Base-by-base conservation (phyloP, 2,113 vertebrate species). In the Eclectus roratus region DNA sequence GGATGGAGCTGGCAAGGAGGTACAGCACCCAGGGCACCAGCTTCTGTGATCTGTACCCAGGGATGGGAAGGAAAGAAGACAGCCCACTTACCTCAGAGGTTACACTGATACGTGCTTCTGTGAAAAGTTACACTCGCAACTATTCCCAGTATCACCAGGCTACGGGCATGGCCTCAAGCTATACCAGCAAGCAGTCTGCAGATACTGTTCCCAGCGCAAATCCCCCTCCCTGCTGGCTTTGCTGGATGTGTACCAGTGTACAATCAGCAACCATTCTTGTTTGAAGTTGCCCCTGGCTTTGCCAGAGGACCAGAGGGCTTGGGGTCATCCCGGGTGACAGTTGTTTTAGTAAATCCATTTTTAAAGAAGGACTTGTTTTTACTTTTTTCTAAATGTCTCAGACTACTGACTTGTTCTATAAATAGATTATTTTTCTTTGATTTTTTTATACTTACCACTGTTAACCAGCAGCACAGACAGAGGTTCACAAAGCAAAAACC, bases 331-430 rank as follows among this genome's bases (percentile, higher is more conserved):
- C 96, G 96, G 96, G 96, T 97, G 96, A 97, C 94, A 97, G 97
- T 97, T 96, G 97, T 98, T 98, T 98, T 98, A 98, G 98, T 98
- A 98, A 98, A 98, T 97, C 97, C 96, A 96, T 98, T 98, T 98
- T 98, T 98, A 97, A 98, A 97, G 97, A 97, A 98, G 96, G 96
- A 98, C 98, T 98, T 97, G 98, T 98, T 98, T 98, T 98, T 98
- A 98, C 98, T 98, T 98, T 98, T 98, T 98, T 98, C 98, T 98
- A 98, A 98, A 98, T 98, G 98, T 98, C 97, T 98, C 98, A 98
- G 97, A 98, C 98, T 98, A 98, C 98, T 98, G 98, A 98, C 98
- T 97, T 98, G 97, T 98, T 98, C 97, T 98, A 98, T 98, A 98
- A 98, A 98, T 98, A 98, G 97, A 98, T 98, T 98, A 98, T 98